phyloP scores from a whole-genome alignment of 2,888 invertebrate species.

The Thecophora atra region DNA sequence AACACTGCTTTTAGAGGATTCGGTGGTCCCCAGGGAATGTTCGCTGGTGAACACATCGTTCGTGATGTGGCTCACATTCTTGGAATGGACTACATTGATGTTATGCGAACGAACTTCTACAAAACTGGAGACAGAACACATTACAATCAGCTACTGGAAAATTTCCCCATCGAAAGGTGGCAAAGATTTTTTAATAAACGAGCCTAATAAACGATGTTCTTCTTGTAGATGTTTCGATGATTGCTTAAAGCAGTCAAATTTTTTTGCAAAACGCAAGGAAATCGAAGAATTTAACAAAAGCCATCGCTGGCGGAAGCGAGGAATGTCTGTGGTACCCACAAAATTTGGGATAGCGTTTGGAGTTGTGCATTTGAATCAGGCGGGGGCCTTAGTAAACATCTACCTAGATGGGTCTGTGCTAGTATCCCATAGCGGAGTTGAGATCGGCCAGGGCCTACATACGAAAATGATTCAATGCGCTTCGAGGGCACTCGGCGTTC shows the following conservation, averaged over 20 bases:
- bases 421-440: slow-evolving; percentile 90
- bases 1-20: slow-evolving; percentile 95
- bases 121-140: slow-evolving; percentile 80
- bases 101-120: slow-evolving; percentile 80
- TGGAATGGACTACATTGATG: slow-evolving; percentile 72
- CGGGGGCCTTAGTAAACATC: slow-evolving; percentile 86
- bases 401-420: slow-evolving; percentile 90
- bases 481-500: slow-evolving; percentile 76
- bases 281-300: slow-evolving; percentile 78
- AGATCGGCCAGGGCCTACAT: slow-evolving; percentile 97
- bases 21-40: slow-evolving; percentile 92
- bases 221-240: slow-evolving; percentile 78
- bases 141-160: slow-evolving; percentile 77
- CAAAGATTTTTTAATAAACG: not conserved
- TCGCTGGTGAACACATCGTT: slow-evolving; percentile 81
- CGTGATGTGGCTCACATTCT: slow-evolving; percentile 79
- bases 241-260: slow-evolving; percentile 75
- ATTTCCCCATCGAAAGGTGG: slow-evolving; percentile 74
- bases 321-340: slow-evolving; percentile 82
- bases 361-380: slow-evolving; percentile 80
- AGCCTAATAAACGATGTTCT: not conserved
- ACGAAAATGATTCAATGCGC: slow-evolving; percentile 96
- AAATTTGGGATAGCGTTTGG: slow-evolving; percentile 88
- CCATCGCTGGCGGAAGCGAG: slow-evolving; percentile 87
- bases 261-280: slow-evolving; percentile 69